These are phyloP conservation scores for Scomber japonicus DNA, from an alignment of 2,113 vertebrate genomes.

Conservation along the genomic window DNA sequence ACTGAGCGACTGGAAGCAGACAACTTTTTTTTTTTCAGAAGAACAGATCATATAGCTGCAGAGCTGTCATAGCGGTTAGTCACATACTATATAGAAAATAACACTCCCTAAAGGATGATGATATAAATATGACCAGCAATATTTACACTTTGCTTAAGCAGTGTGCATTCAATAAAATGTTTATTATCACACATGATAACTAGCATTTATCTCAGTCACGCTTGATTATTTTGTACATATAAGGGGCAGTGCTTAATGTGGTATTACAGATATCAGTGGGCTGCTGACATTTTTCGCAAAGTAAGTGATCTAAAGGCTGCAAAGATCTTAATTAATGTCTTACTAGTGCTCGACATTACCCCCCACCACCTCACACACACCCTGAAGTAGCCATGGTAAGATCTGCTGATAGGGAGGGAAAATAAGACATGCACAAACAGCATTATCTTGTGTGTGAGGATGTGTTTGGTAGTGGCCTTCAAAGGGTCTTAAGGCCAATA, in stretches of 20 bases:
- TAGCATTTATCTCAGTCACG: conserved; percentile 62
- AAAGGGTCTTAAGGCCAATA: conserved; percentile 41
- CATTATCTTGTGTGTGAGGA: conserved; percentile 13
- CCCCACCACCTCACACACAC: background rate
- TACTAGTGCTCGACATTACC: conserved; percentile 37
- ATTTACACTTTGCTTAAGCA: conserved; percentile 30
- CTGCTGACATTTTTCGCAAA: conserved; percentile 59
- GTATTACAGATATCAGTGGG: conserved; percentile 56
- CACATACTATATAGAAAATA: conserved; percentile 16
- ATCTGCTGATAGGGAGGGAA: conserved; percentile 35
- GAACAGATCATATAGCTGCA: conserved; percentile 34
- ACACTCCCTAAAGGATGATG: conserved; percentile 6
- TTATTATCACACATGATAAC: conserved; percentile 36
- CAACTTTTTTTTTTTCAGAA: conserved; percentile 26
- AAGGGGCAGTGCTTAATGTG: conserved; percentile 60
- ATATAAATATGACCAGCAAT: conserved; percentile 13
- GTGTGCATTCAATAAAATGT: conserved; percentile 26
- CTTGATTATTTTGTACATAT: conserved; percentile 70
- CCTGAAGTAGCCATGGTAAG: conserved; percentile 19
- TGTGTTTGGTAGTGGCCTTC: conserved; percentile 7
- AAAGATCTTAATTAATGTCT: conserved; percentile 67
- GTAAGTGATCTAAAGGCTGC: conserved; percentile 62
- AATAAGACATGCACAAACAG: background rate
- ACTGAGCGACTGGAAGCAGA: conserved; percentile 14
- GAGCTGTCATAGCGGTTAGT: conserved; percentile 26